Conservation (phyloP, 2,888 invertebrate genomes). For the Laothoe populi region DNA sequence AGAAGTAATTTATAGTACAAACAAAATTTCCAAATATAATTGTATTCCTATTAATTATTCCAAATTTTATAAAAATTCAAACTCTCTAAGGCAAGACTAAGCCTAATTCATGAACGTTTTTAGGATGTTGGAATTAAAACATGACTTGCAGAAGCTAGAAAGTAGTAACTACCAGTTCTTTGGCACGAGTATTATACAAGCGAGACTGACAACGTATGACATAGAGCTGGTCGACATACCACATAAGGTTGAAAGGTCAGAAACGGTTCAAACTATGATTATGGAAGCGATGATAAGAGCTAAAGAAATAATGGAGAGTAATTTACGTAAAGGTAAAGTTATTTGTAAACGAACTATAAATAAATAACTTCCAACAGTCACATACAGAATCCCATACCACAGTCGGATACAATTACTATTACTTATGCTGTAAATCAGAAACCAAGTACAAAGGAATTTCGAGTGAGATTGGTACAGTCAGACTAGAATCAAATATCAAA, state of each 20-base stretch:
- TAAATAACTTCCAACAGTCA: neutral
- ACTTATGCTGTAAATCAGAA: too few relatives aligned
- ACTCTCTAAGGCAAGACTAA: neutral
- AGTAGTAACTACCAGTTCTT: slow-evolving; percentile 54
- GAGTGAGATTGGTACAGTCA: too few relatives aligned
- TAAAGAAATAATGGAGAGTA: slow-evolving; percentile 37
- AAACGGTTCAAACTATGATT: slow-evolving; percentile 45
- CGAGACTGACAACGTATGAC: slow-evolving; percentile 55
- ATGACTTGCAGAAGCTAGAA: slow-evolving; percentile 57
- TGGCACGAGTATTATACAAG: slow-evolving; percentile 49
- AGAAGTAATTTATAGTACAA: too few relatives aligned
- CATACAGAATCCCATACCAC: too few relatives aligned
- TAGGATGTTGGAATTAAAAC: slow-evolving; percentile 67
- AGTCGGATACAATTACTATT: too few relatives aligned
- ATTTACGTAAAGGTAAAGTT: slow-evolving; percentile 14
- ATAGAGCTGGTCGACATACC: slow-evolving; percentile 52
- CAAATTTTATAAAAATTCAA: neutral
- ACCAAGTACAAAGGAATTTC: too few relatives aligned
- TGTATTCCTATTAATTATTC: neutral
- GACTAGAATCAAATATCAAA: too few relatives aligned
- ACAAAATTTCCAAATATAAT: neutral
- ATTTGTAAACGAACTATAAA: neutral
- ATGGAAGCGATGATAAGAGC: slow-evolving; percentile 45
- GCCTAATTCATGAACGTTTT: slow-evolving; percentile 27
- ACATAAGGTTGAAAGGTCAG: slow-evolving; percentile 43